Base-by-base conservation (phyloP, 2,113 vertebrate genomes). In the Oxygymnocypris stewartii region DNA sequence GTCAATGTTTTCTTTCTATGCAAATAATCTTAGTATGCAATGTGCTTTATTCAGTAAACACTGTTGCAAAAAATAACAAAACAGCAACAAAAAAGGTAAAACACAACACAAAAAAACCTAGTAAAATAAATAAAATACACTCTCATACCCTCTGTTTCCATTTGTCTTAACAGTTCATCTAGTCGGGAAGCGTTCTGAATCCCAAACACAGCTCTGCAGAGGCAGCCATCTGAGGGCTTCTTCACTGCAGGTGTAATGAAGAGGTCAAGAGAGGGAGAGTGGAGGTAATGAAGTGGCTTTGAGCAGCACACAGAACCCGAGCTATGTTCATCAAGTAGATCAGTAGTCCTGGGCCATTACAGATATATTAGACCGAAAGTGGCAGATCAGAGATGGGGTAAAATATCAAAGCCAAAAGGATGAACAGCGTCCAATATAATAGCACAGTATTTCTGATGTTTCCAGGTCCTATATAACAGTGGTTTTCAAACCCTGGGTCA, bases 361-460 rank as follows among this genome's bases (percentile, higher is more conserved):
- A 88, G 91, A 90, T 84, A 89, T 88, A 91, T 92, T 89, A 92
- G 90, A 92, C 90, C 93, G 90, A 93, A 25, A 84, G 85, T 92
- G 91, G 87, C 89, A 42, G 84, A 89, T 90, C 92, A 87, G 90
- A 92, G 14, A 78, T 10, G 40, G n/a, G 8, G 40, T 44, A 75
- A 54, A 25, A 75, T 67, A 40, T 11, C 83, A 44, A 25, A 79
- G 57, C 35, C 3, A 61, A 42, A 31, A 71, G 59, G 7, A 54
- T 44, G 6, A 12, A 47, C 83, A 44, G 18, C 75, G 65, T 67
- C 20, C 65, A 54, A 9, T 80, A 83, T 20, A 10, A 74, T 11
- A 18, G 16, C 28, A 35, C 16, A 9, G 61, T 31, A 71, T 84
- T 54, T 35, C 31, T 57, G 37, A 23, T 25, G 37, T 44, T 71